These are phyloP conservation scores for Gymnopithys bicolor DNA, from an alignment of 2,797 vertebrate genomes.

Conservation along the genomic window DNA sequence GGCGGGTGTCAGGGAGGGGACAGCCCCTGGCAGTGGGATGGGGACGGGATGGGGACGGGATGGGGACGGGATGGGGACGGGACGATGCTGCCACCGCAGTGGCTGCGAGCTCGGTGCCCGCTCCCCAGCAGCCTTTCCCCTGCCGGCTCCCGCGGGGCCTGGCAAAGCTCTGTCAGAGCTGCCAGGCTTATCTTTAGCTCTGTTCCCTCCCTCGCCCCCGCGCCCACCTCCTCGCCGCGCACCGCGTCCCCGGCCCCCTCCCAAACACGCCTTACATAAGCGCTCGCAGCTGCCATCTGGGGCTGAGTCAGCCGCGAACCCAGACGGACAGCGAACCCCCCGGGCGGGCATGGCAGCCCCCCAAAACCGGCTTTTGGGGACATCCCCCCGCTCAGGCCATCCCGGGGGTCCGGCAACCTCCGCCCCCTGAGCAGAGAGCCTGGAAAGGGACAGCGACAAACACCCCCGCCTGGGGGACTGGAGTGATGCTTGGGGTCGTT, in stretches of 20 bases:
- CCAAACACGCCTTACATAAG: constrained; percentile 52
- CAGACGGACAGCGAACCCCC: constrained; percentile 20
- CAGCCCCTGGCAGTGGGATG: not conserved
- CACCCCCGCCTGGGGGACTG: not conserved
- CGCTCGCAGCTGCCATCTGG: constrained; percentile 46
- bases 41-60: not conserved
- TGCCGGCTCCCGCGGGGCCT: constrained; percentile 10
- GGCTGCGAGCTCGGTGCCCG: not conserved
- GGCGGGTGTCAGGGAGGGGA: not conserved
- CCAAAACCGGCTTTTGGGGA: not conserved
- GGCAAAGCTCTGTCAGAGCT: constrained; percentile 23
- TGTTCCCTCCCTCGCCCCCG: constrained; percentile 72
- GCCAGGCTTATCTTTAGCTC: constrained; percentile 72
- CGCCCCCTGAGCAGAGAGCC: accelerated
- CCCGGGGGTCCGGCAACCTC: accelerated
- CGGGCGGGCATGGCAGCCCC: not conserved
- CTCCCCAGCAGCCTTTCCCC: constrained; percentile 28
- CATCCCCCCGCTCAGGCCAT: accelerated
- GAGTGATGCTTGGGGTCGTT: not conserved
- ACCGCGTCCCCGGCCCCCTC: constrained; percentile 62
- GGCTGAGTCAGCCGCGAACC: constrained; percentile 63
- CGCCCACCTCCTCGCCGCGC: constrained; percentile 61
- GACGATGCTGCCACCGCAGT: accelerated
- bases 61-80: not conserved
- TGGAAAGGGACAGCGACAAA: not conserved